Evolutionary conservation across 2,113 vertebrate genomes (phyloP), one percentile per base, ranked within the genome.

Genomic region (Mastomys natalensis): DNA sequence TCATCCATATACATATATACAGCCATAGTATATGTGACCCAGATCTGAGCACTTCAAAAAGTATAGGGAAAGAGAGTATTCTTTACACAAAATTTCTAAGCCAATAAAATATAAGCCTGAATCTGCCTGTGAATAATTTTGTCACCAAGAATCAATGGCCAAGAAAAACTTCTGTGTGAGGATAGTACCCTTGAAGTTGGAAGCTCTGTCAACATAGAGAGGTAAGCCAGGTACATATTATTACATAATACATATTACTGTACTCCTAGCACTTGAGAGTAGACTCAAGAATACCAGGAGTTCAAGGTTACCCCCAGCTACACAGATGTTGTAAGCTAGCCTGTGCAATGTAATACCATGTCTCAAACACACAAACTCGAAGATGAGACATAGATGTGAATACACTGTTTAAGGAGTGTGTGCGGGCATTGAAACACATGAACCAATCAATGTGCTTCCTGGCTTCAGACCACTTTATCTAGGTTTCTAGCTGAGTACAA

Each of bases 131-230:
- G 29, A 82, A 21, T 60, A 77, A 62, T 45, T 53, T 77, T 64
- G 19, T 37, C 10, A 62, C 21, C 21, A 78, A 34, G 55, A 40
- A 40, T 12, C 19, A 55, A 55, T 3, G 45, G 3, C 7, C 7
- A 22, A 0, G 1, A n/a, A 16, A 22, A 90, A 26, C 48, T 29
- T 12, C 78, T 78, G 2, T 93, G 70, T 84, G 51, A 89, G 45
- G 58, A 88, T 5, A 2, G 43, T 48, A 37, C 13, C 21, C 31
- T 40, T 53, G 22, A 68, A 26, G 26, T 93, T 84, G 2, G 5
- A 90, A 93, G 60, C n/a, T 78, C 9, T 70, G n/a, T 74, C 24
- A 87, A 62, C 80, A 95, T 29, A 53, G 43, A 94, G 81, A 77
- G 31, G 58, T 34, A 40, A 58, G 1, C 51, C 51, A 13, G 87